phyloP scores from a whole-genome alignment of 2,888 invertebrate genomes.

The Linyphia triangularis region DNA sequence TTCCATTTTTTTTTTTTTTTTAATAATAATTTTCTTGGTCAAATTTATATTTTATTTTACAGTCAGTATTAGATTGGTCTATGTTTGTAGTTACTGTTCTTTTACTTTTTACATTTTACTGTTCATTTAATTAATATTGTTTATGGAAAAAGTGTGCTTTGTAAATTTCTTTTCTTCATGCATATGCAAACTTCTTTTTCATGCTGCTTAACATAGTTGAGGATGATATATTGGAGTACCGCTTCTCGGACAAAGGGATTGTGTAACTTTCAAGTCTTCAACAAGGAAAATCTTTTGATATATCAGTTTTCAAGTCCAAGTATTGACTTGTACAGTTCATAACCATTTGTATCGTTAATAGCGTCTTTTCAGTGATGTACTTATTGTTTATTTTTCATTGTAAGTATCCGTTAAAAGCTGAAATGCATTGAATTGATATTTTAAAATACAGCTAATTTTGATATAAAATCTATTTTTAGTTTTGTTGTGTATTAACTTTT shows the following conservation, averaged over 20 bases:
- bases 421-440: slow-evolving; percentile 38
- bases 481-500: slow-evolving; percentile 16
- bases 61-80: too few relatives aligned
- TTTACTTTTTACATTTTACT: too few relatives aligned
- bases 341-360: slow-evolving; percentile 21
- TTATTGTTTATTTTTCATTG: slow-evolving; percentile 38
- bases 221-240: slow-evolving; percentile 75
- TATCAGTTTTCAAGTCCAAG: slow-evolving; percentile 63
- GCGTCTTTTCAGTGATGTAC: slow-evolving; percentile 17
- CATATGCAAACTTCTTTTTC: slow-evolving; percentile 62
- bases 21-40: too few relatives aligned
- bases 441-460: slow-evolving; percentile 37
- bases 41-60: too few relatives aligned
- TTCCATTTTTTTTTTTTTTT: too few relatives aligned
- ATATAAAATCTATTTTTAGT: slow-evolving; percentile 38
- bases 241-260: slow-evolving; percentile 75
- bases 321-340: slow-evolving; percentile 67
- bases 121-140: too few relatives aligned
- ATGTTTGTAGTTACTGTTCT: too few relatives aligned
- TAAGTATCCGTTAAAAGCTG: slow-evolving; percentile 8
- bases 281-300: slow-evolving; percentile 35
- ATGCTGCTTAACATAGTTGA: slow-evolving; percentile 72
- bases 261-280: slow-evolving; percentile 64
- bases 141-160: too few relatives aligned
- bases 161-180: slow-evolving; percentile 21